These are phyloP conservation scores for Thunnus albacares DNA, from an alignment of 2,797 vertebrate species.

Conservation along the genomic window DNA sequence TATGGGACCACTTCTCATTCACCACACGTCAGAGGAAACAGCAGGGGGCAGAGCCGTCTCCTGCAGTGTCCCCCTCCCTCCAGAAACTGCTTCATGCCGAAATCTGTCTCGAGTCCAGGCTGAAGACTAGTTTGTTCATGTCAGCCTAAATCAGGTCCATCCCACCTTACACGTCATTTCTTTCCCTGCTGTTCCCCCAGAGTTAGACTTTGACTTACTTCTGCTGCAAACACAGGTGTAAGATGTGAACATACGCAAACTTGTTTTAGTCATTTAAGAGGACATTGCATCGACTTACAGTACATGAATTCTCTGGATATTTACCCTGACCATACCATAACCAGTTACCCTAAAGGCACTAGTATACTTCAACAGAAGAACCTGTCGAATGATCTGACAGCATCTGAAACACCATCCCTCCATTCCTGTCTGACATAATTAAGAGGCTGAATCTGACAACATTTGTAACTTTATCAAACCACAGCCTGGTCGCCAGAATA, in stretches of 20 bases:
- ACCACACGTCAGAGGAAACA: slow-evolving; percentile 8
- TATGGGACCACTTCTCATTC: slow-evolving; percentile 39
- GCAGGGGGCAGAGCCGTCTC: slow-evolving; percentile 23
- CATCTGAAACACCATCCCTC: neutral
- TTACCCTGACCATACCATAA: neutral
- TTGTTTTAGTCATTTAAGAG: no score
- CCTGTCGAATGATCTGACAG: neutral
- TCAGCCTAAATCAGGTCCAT: no score
- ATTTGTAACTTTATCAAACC: no score
- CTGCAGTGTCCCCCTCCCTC: slow-evolving; percentile 4
- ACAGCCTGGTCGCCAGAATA: no score
- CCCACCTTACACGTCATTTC: no score
- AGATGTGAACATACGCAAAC: no score
- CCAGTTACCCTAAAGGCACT: no score
- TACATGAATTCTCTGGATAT: no score
- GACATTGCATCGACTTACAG: no score
- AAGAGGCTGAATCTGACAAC: no score
- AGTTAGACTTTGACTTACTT: neutral
- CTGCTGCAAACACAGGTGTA: neutral
- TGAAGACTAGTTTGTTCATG: slow-evolving; percentile 8
- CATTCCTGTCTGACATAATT: no score
- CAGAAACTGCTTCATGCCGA: neutral
- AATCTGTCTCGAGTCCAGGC: slow-evolving; percentile 12
- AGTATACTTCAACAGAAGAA: no score
- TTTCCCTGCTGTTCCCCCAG: neutral